Base-by-base conservation (phyloP, 1,140 invertebrate species). In the Chrysomallon squamiferum region DNA sequence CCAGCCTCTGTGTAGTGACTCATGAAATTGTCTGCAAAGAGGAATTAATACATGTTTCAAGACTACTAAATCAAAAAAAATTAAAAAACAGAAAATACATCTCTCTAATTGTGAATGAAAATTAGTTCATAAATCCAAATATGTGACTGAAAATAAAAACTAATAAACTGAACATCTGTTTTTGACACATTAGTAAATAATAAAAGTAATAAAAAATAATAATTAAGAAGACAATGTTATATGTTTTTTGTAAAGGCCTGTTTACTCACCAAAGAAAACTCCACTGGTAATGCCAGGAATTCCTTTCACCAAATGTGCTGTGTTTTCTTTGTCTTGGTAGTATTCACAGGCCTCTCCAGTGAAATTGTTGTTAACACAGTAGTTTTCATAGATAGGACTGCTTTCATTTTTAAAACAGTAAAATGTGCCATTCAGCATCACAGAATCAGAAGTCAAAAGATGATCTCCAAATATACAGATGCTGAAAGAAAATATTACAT, bases 11-110 rank as follows among this genome's bases (percentile, higher is more conserved):
- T 65, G 58, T 80, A 80, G 20, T 66, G 47, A 27, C 59, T 65
- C 13, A 41, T 66, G 3, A 66, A 57, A 59, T 80, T 80, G 5
- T 67, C 78, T 80, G 69, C 13, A 71, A 57, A 2, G 15, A 56
- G 57, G 20, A 27, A 35, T n/a, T n/a, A n/a, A n/a, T n/a, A n/a
- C n/a, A n/a, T n/a, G n/a, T n/a, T n/a, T n/a, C n/a, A 45, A 15
- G 27, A 15, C 5, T 22, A 15, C 7, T n/a, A 11, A 6, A 43
- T 11, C 15, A 7, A 5, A 15, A 27, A 43, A 15, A 27, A 43
- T 18, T 32, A 45, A 25, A 62, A 45, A 27, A 60, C 30, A 60
- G 27, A 7, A 32, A 58, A 25, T 57, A 11, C 32, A 20, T 2
- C 2, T 29, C 1, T 25, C 2, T 1, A 18, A 7, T 22, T 27